Conservation (phyloP, 2,888 invertebrate species). For the Caenorhabditis sp. region DNA sequence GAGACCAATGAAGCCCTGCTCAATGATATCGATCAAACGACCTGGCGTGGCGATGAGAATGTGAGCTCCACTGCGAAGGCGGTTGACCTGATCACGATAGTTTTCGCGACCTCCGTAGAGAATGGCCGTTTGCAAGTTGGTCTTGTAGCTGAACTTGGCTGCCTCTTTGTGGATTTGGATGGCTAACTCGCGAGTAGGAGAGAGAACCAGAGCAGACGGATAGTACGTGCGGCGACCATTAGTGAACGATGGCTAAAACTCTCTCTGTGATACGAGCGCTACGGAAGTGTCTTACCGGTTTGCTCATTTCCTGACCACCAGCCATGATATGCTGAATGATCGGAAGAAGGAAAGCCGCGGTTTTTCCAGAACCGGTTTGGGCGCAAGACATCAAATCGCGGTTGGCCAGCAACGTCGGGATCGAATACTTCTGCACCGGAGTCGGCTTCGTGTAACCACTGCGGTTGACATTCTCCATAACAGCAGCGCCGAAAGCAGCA, state of each 20-base stretch:
- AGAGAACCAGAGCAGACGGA: slow-evolving; percentile 94
- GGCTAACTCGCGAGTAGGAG: slow-evolving; percentile 98
- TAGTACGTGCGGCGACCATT: slow-evolving; percentile 90
- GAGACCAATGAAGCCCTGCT: slow-evolving; percentile 88
- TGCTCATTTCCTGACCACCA: slow-evolving; percentile 58
- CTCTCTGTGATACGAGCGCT: no score
- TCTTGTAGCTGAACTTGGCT: slow-evolving; percentile 86
- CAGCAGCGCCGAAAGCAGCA: slow-evolving; percentile 74
- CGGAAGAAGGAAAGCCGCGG: slow-evolving; percentile 97
- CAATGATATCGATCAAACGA: slow-evolving; percentile 94
- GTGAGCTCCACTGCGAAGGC: slow-evolving; percentile 87
- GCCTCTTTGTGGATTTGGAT: slow-evolving; percentile 83
- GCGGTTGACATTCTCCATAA: slow-evolving; percentile 80
- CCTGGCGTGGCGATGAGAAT: slow-evolving; percentile 98
- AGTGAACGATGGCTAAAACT: slow-evolving; percentile 67
- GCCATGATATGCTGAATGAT: slow-evolving; percentile 95
- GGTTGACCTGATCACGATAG: slow-evolving; percentile 79
- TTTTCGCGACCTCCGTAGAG: slow-evolving; percentile 89
- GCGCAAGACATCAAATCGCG: slow-evolving; percentile 89
- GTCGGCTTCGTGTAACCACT: slow-evolving; percentile 81
- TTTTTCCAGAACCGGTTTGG: slow-evolving; percentile 91
- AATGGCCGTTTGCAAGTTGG: slow-evolving; percentile 95
- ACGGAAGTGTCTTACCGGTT: slow-evolving; percentile 24
- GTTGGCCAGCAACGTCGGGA: slow-evolving; percentile 90
- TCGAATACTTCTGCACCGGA: slow-evolving; percentile 92